phyloP scores from a whole-genome alignment of 2,797 vertebrate species.

The Dermochelys coriacea region DNA sequence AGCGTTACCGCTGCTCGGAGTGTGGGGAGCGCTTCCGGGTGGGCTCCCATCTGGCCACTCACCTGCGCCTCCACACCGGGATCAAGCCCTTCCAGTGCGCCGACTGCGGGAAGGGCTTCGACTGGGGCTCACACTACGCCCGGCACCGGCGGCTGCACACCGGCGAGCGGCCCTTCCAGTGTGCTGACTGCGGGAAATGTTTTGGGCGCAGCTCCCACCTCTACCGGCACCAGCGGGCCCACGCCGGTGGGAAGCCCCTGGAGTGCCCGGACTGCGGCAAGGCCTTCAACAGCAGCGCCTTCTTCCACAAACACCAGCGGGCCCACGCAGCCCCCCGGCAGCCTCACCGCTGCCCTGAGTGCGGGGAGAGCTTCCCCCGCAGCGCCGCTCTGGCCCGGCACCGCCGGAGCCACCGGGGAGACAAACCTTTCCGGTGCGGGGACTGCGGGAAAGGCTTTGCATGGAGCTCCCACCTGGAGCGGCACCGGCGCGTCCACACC shows the following conservation, averaged over 20 bases:
- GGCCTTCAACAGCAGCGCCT: neutral
- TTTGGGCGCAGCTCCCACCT: neutral
- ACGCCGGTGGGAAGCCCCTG: neutral
- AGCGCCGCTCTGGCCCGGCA: conserved; percentile 60
- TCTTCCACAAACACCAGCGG: neutral
- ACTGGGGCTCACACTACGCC: neutral
- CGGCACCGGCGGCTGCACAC: neutral
- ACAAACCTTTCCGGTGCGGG: neutral
- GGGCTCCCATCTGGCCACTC: neutral
- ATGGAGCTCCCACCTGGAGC: conserved; percentile 82
- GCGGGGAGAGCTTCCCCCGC: conserved; percentile 82
- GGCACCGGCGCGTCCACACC: conserved; percentile 83
- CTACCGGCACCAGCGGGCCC: neutral
- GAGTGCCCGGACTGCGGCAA: neutral
- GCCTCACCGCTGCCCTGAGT: neutral
- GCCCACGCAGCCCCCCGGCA: neutral
- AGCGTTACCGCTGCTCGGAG: neutral
- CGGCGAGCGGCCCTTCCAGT: neutral
- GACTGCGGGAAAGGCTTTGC: conserved; percentile 83
- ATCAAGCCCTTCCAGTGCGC: neutral
- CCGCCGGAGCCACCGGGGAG: neutral
- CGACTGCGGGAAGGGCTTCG: neutral
- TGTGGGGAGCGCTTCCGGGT: neutral
- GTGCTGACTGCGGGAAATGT: neutral
- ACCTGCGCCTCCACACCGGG: neutral